Evolutionary conservation across 2,888 invertebrate genomes (phyloP), one percentile per base, ranked within the genome.

Genomic region (Colletes collaris): DNA sequence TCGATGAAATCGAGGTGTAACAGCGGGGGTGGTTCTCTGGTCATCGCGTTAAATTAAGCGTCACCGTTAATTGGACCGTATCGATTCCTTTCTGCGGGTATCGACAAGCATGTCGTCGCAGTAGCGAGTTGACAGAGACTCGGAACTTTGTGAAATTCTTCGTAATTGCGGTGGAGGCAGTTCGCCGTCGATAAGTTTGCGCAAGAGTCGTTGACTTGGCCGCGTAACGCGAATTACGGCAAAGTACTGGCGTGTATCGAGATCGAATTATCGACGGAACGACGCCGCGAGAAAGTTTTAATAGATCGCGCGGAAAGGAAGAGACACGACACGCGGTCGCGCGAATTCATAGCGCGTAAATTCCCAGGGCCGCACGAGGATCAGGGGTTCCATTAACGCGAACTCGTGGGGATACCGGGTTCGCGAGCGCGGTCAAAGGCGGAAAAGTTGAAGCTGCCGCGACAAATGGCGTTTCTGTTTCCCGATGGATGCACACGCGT

Each of bases 311-410:
- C 44, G 13, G 70, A 52, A 16, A 52, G 44, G 40, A 72, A 10
- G 55, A 40, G 27, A 27, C 27, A 1, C 27, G 27, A 27, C 40
- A 6, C 40, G 40, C 6, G 40, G 5, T 40, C 40, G 7, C 11
- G 11, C 35, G 56, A 35, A 11, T 50, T 56, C 50, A 19, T 1
- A 37, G 35, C 50, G 46, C 8, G 27, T 49, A 65, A 76, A 76
- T 77, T 77, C 68, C 46, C 52, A n/a, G 4, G 8, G 58, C 63
- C 78, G 10, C 69, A 10, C 65, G 19, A 50, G 44, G 10, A 46
- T 46, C 50, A 10, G 19, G 35, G 11, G 60, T 8, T 78, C 78
- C 78, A 69, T 78, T 78, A 78, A 64, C 78, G 68, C 16, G 63
- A 16, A 46, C 40, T 27, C 50, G 59, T 40, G 40, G 35, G 11